Base-by-base conservation (phyloP, 2,888 invertebrate species). In the Trichogramma evanescens region DNA sequence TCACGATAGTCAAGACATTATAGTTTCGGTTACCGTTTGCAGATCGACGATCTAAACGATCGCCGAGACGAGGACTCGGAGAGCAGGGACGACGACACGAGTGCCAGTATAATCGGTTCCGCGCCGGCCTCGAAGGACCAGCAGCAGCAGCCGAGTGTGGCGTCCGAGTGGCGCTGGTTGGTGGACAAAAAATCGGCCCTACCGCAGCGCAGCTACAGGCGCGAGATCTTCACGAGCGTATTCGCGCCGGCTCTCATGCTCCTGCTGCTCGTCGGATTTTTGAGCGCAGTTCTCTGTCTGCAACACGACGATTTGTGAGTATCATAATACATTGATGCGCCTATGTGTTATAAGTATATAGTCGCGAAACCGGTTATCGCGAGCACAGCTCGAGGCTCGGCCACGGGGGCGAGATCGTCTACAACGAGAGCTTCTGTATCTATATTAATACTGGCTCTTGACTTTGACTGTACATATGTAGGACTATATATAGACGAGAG, bases 231-330 rank as follows among this genome's bases (percentile, higher is more conserved):
- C 0, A 84, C 87, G 3, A 86, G 89, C 0, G 83, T 90, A 60
- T 82, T 89, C 8, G 82, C 88, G 9, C 91, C 91, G 0, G 80
- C 87, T 65, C 74, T 86, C 58, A 79, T 91, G 50, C 80, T 91
- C 72, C 76, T 89, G 50, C 72, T 89, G 13, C 78, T 89, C 2
- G 82, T 86, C 1, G 82, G 86, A 4, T 80, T 88, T 6, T 74
- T 91, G 3, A 88, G 89, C 0, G 83, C 87, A 3, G 84, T 89
- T 0, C 79, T 91, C 8, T 91, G 91, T 75, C 86, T 90, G 66
- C 86, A 89, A 67, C 87, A 89, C 70, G 87, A 88, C 66, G 86
- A 87, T 72, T 81, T 88, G 90, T 91, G 77, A 89, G 89, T 86
- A 70, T 50, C 13, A 7, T 41, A 40, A 10, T 52, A n/a, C 8